A percentile compares a stretch with the other conserved stretches of the same genome.
phyloP scores from a whole-genome alignment of 2,888 invertebrate genomes.

The Polylopha cassiicola region DNA sequence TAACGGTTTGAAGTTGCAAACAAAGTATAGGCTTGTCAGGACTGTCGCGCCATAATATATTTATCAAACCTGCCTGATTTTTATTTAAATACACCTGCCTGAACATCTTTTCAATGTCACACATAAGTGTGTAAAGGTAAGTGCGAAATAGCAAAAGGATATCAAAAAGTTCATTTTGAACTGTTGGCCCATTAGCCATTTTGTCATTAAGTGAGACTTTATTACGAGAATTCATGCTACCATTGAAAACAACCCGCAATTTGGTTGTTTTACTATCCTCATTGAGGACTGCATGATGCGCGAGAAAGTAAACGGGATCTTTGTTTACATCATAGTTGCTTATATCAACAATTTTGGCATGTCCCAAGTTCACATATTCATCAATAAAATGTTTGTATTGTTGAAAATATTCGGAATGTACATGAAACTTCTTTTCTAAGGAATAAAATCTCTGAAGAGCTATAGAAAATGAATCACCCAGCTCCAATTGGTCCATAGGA shows the following conservation, averaged over 20 bases:
- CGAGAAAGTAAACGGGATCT: background rate
- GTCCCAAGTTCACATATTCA: constrained; percentile 3
- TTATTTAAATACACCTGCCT: constrained; percentile 3
- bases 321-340: background rate
- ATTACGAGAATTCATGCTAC: background rate
- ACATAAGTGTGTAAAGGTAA: constrained; percentile 3
- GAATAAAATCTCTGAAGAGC: constrained; percentile 7
- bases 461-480: background rate
- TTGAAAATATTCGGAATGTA: background rate
- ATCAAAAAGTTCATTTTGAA: constrained; percentile 6
- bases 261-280: constrained; percentile 2
- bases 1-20: constrained; percentile 3
- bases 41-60: constrained; percentile 6
- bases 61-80: background rate
- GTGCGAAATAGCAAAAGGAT: constrained; percentile 3
- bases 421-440: constrained; percentile 7
- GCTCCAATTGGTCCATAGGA: background rate
- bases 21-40: background rate
- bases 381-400: constrained; percentile 4
- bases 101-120: constrained; percentile 10
- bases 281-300: constrained; percentile 3
- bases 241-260: constrained; percentile 2
- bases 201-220: constrained; percentile 1
- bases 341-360: constrained; percentile 9
- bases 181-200: constrained; percentile 1